These are phyloP conservation scores for Microctenopoma lineatum DNA, from an alignment of 2,797 vertebrate genomes.

Conservation along the genomic window DNA sequence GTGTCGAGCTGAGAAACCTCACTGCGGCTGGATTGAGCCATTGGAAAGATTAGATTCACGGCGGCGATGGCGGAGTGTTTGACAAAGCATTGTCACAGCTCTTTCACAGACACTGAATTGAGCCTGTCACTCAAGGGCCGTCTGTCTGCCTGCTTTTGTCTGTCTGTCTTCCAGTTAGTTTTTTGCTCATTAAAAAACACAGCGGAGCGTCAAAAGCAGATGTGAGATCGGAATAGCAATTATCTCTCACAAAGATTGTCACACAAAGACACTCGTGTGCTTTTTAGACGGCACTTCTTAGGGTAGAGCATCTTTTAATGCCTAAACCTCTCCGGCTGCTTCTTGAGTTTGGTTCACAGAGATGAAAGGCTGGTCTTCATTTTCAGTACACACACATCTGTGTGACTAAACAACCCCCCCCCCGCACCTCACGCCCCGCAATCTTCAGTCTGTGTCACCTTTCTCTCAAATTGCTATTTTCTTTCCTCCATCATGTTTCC, in stretches of 20 bases:
- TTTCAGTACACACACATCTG: conserved; percentile 28
- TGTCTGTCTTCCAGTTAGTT: conserved; percentile 40
- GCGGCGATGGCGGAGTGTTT: conserved; percentile 46
- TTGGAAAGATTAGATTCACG: conserved; percentile 50
- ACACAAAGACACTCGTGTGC: conserved; percentile 42
- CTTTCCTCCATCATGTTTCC: conserved; percentile 48
- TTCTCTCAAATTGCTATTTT: conserved; percentile 42
- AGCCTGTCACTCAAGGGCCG: conserved; percentile 52
- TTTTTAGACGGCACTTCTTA: conserved; percentile 8
- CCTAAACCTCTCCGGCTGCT: conserved; percentile 4
- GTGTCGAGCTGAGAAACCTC: conserved; percentile 14
- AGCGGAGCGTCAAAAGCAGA: conserved; percentile 31
- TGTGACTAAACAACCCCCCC: conserved; percentile 37
- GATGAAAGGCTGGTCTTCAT: conserved; percentile 18
- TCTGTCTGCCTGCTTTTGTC: conserved; percentile 53
- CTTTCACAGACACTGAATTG: conserved; percentile 57
- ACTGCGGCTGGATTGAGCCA: conserved; percentile 39
- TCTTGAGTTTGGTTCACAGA: conserved; percentile 13
- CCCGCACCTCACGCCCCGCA: conserved; percentile 38
- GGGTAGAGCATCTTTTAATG: not conserved
- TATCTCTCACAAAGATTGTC: conserved; percentile 31
- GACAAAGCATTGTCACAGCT: conserved; percentile 54
- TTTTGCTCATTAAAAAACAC: conserved; percentile 49
- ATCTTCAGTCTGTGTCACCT: conserved; percentile 44
- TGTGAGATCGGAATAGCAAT: conserved; percentile 48